Base-by-base conservation (phyloP, 1,140 invertebrate genomes). In the Helicoverpa zea region DNA sequence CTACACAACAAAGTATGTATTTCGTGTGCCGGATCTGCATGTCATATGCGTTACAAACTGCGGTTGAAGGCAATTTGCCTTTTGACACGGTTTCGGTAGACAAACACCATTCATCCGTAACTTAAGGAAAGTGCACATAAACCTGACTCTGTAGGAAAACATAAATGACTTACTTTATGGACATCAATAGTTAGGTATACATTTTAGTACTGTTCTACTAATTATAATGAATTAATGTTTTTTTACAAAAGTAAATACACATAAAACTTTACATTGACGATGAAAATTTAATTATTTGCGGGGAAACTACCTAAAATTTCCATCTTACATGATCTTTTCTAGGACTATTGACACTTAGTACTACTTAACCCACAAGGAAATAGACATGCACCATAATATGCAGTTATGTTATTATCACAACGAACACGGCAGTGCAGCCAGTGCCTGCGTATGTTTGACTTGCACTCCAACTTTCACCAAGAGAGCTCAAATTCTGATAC, bases 61-160 rank as follows among this genome's bases (percentile, higher is more conserved):
- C 23, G 35, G 35, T 43, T 43, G 35, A 56, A 30, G 29, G 23
- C 30, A 58, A 56, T 58, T 35, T 73, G 54, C 29, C 29, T 73
- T 58, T 73, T 58, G 70, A 73, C 70, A 58, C 70, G 54, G 70
- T 73, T 43, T 68, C 43, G 70, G n/a, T 52, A 73, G 52, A 43
- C 70, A 58, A 10, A 5, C 52, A 13, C 23, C 12, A 54, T 30
- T 29, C 52, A n/a, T 16, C 29, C 35, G 23, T 58, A 11, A 18
- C 30, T 18, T 54, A 56, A 58, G 29, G 70, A 73, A 73, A 58
- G 70, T 58, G 14, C 18, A 49, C 11, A 61, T 11, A 58, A 16
- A 35, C 35, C 35, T 7, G 9, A 56, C 2, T 16, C 4, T 29
- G 3, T 16, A 23, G 12, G 9, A 11, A 2, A 9, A 10, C 2